These are phyloP conservation scores for Calidris pugnax DNA, from an alignment of 2,113 vertebrate genomes.

Conservation along the genomic window DNA sequence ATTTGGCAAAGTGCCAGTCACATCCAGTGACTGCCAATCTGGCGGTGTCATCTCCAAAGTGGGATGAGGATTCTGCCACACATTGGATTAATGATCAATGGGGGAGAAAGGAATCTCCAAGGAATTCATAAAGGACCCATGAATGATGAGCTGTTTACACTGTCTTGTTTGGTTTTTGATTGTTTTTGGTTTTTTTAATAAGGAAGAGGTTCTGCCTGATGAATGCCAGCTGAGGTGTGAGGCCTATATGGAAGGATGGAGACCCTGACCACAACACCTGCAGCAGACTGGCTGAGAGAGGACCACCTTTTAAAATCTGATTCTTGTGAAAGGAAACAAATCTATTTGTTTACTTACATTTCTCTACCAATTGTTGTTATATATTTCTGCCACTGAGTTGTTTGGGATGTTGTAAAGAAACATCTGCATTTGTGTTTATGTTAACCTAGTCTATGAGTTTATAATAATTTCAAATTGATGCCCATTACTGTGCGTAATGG, in stretches of 20 bases:
- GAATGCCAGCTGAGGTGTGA: not conserved
- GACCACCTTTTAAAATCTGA: not conserved
- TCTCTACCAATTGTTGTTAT: not conserved
- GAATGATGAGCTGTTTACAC: not conserved
- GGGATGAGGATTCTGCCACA: not conserved
- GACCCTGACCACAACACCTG: not conserved
- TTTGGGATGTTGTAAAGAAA: not conserved
- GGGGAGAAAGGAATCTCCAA: not conserved
- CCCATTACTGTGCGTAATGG: not conserved
- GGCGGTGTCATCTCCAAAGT: not conserved
- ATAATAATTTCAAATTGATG: not conserved
- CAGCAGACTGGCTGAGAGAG: not conserved
- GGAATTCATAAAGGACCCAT: not conserved
- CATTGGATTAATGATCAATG: not conserved
- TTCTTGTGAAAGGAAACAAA: not conserved
- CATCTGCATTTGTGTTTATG: not conserved
- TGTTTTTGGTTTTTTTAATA: not conserved
- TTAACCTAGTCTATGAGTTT: not conserved
- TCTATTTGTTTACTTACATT: not conserved
- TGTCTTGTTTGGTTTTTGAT: too few relatives aligned
- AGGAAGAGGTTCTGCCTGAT: not conserved
- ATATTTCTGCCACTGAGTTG: not conserved
- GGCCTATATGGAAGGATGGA: not conserved
- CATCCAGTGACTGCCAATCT: not conserved
- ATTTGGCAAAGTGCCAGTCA: not conserved